Percentiles rank a stretch among this genome's conserved stretches.
Evolutionary conservation across 2,888 invertebrate genomes (phyloP).

Genomic region (Coelopa pilipes): DNA sequence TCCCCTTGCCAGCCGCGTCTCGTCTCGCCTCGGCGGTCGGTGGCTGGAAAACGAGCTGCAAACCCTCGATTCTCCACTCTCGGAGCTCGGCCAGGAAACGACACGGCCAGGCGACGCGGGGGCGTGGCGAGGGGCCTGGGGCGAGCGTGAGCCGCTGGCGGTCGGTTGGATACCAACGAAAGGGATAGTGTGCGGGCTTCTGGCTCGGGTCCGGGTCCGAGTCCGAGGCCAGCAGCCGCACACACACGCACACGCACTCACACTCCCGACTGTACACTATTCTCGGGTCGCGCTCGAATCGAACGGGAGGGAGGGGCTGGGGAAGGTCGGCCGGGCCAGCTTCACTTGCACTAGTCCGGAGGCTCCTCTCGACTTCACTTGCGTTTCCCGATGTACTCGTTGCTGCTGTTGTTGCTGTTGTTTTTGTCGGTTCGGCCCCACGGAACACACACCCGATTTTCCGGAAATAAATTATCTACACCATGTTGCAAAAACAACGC

Average conservation of each 20-base stretch:
- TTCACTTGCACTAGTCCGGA: slow-evolving; percentile 23
- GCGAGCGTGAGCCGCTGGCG: background rate
- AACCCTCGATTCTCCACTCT: too few relatives aligned
- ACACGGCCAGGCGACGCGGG: background rate
- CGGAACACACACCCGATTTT: slow-evolving; percentile 22
- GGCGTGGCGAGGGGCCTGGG: background rate
- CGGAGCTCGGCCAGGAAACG: background rate
- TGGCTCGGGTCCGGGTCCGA: slow-evolving; percentile 26
- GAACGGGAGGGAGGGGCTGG: too few relatives aligned
- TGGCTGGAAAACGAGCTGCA: background rate
- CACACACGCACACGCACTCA: slow-evolving; percentile 2
- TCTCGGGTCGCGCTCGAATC: slow-evolving; percentile 6
- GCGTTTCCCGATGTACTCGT: slow-evolving; percentile 11
- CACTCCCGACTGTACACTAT: slow-evolving; percentile 22
- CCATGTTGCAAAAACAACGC: slow-evolving; percentile 1
- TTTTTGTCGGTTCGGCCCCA: slow-evolving; percentile 22
- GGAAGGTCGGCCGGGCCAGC: too few relatives aligned
- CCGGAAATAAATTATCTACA: background rate
- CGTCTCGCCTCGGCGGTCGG: too few relatives aligned
- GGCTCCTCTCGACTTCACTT: slow-evolving; percentile 5
- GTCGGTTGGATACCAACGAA: slow-evolving; percentile 35
- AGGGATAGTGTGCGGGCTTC: slow-evolving; percentile 39
- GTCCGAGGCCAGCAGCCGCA: slow-evolving; percentile 42
- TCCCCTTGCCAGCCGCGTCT: too few relatives aligned
- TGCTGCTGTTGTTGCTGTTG: background rate